Evolutionary conservation across 2,888 invertebrate genomes (phyloP), one percentile per base, ranked within the genome.

Genomic region (Coleophora flavipennella): DNA sequence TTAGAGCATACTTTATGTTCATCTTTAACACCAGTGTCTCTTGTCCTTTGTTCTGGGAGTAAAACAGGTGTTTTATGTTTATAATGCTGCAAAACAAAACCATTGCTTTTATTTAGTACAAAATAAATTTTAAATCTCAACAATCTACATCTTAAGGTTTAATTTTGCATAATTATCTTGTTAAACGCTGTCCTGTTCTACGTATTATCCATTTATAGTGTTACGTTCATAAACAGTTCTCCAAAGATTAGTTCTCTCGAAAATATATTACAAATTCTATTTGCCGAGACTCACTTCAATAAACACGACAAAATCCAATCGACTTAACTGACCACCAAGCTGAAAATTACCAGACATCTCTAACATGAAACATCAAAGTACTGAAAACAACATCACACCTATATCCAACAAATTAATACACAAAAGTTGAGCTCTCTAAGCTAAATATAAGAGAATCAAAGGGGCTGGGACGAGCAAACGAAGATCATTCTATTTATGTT

Each of bases 401-500:
- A 69, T 62, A 59, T 56, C 59, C 55, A 74, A 71, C 81, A 84
- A 78, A 84, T 84, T 83, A 79, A 73, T 81, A 74, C 67, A 74
- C 72, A 75, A 71, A 79, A 73, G 67, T 67, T 72, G 60, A 75
- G 67, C 67, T 61, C 63, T 67, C 64, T 56, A 58, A 68, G 70
- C 81, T 83, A 81, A 84, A 84, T 81, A 84, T 84, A 84, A 59
- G 56, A 57, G 68, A 80, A 81, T 84, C 83, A 84, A 84, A 84
- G 80, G 81, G 79, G 80, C 75, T 73, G 63, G 53, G 62, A 62
- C 60, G 61, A 63, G 63, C 62, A 67, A 70, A 72, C 67, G 74
- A 71, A 77, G 79, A 81, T 77, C 74, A 78, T 76, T 83, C 83
- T 84, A 84, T 84, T 84, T 84, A 80, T 68, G 79, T 80, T 83